A percentile compares a stretch with the other conserved stretches of the same genome.
Evolutionary conservation across 92 coral and sea anemone species (phyloP).

Genomic region (Zoanthus gigantus): DNA sequence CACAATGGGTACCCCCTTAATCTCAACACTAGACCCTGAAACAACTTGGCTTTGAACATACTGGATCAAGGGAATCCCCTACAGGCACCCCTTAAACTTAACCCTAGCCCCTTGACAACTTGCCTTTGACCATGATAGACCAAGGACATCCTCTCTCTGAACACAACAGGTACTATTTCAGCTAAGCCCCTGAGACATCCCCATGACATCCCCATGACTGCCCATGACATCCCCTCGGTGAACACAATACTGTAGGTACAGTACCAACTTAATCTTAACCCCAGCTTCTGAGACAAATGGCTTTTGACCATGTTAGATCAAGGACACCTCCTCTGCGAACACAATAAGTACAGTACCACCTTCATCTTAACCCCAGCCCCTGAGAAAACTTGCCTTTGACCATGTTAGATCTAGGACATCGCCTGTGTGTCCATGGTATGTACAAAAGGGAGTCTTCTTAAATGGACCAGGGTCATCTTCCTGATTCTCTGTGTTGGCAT

Average conservation of each 20-base stretch:
- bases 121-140: not conserved
- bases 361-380: not conserved
- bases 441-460: constrained; percentile 89
- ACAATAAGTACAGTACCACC: constrained; percentile 18
- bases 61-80: not conserved
- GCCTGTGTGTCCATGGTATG: constrained; percentile 97
- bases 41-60: not conserved
- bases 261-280: too few species aligned
- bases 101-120: not conserved
- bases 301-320: not conserved
- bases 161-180: too few species aligned
- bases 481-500: constrained; percentile 9
- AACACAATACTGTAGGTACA: too few species aligned
- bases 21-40: too few species aligned
- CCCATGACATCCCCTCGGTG: not conserved
- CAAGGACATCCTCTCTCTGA: not conserved
- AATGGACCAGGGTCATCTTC: constrained; percentile 97
- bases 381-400: constrained; percentile 83
- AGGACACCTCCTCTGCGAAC: not conserved
- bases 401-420: constrained; percentile 96
- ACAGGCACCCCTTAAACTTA: not conserved
- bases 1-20: too few species aligned
- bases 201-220: too few species aligned
- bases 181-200: too few species aligned
- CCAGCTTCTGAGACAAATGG: not conserved